phyloP scores from a whole-genome alignment of 2,797 vertebrate species.

The Glossophaga mutica region DNA sequence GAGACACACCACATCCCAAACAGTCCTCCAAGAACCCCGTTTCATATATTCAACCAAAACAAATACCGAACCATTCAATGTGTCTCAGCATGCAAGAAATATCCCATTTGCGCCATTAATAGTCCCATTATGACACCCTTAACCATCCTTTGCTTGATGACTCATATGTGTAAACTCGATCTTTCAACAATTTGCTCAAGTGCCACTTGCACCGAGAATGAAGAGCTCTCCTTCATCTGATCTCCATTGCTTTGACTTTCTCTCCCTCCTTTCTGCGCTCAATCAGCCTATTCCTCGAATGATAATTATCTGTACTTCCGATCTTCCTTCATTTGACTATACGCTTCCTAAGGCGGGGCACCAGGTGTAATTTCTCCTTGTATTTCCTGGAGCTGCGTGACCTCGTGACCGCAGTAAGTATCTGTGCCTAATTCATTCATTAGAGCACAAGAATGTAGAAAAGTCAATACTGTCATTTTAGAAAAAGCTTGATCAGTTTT shows the following conservation, averaged over 20 bases:
- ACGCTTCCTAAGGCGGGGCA: not conserved
- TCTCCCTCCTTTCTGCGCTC: not conserved
- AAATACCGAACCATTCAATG: not conserved
- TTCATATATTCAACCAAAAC: not conserved
- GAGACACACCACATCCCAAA: not conserved
- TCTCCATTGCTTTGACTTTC: not conserved
- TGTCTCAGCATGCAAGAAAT: not conserved
- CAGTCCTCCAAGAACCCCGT: not conserved
- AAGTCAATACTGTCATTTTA: not conserved
- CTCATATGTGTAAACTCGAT: not conserved
- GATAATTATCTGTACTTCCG: not conserved
- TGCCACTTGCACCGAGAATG: not conserved
- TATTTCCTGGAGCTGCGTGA: not conserved
- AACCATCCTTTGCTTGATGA: not conserved
- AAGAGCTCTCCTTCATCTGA: not conserved
- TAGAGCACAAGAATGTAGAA: not conserved
- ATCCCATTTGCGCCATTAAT: not conserved
- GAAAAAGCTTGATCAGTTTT: not conserved
- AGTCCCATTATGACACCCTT: not conserved
- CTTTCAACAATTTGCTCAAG: not conserved
- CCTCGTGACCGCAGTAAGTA: not conserved
- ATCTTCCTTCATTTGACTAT: not conserved
- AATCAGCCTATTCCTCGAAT: not conserved
- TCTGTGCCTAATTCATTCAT: not conserved
- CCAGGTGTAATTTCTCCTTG: not conserved